Percentiles rank a stretch among this genome's conserved stretches.
Evolutionary conservation across 2,888 invertebrate genomes (phyloP).

Genomic region (Patella ulyssiponensis): DNA sequence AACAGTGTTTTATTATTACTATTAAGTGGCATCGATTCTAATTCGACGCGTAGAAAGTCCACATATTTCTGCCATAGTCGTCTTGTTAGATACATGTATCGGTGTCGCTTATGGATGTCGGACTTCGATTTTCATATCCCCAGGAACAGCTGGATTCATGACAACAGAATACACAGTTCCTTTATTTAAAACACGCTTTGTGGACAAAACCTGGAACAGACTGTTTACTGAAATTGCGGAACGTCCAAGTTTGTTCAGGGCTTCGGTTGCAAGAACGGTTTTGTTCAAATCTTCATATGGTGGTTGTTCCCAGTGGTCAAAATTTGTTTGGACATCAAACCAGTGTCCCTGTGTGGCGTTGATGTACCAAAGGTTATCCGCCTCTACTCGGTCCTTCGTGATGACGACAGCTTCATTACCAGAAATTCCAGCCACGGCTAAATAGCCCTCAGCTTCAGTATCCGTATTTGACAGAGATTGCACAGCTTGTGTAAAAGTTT

Average conservation of each 20-base stretch:
- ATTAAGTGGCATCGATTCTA: no score
- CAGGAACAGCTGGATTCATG: neutral
- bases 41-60: no score
- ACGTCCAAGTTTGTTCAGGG: neutral
- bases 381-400: conserved; percentile 45
- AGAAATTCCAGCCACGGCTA: conserved; percentile 61
- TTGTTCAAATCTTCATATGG: conserved; percentile 12
- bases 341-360: conserved; percentile 41
- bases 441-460: conserved; percentile 62
- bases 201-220: neutral
- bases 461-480: conserved; percentile 43
- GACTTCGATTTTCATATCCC: neutral
- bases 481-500: conserved; percentile 53
- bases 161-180: neutral
- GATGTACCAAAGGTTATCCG: conserved; percentile 46
- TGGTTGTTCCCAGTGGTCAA: conserved; percentile 20
- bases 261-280: neutral
- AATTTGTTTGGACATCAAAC: conserved; percentile 25
- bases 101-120: neutral
- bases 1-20: no score
- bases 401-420: conserved; percentile 62
- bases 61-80: no score
- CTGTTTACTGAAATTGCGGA: neutral
- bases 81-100: no score
- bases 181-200: neutral